Evolutionary conservation across 2,888 invertebrate genomes (phyloP).

Genomic region (Aproaerema taeniolella): DNA sequence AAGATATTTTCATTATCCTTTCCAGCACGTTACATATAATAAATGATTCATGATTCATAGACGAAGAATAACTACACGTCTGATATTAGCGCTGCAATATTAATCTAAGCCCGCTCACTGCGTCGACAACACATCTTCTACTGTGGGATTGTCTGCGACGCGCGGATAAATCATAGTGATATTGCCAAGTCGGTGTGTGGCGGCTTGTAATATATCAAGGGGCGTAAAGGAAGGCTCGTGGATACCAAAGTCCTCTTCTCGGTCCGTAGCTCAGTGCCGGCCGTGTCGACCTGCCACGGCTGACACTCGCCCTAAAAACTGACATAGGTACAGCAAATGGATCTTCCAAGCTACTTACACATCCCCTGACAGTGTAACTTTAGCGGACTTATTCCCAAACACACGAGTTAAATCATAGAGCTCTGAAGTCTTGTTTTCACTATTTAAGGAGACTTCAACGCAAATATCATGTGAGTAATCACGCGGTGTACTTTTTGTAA

Average conservation of each 20-base stretch:
- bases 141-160: slow-evolving; percentile 37
- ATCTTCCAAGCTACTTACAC: too few species aligned
- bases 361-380: too few species aligned
- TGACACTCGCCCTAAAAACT: too few species aligned
- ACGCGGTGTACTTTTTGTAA: too few species aligned
- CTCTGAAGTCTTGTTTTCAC: too few species aligned
- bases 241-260: slow-evolving; percentile 22
- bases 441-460: too few species aligned
- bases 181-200: slow-evolving; percentile 55
- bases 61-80: slow-evolving; percentile 43
- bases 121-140: slow-evolving; percentile 45
- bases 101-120: slow-evolving; percentile 41
- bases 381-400: too few species aligned
- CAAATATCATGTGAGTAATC: too few species aligned
- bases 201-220: slow-evolving; percentile 54
- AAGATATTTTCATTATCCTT: slow-evolving; percentile 1
- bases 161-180: slow-evolving; percentile 55
- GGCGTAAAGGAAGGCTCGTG: slow-evolving; percentile 40
- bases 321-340: too few species aligned
- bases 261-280: slow-evolving; percentile 14
- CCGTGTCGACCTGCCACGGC: too few species aligned
- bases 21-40: slow-evolving; percentile 23
- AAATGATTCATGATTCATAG: slow-evolving; percentile 34
- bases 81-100: slow-evolving; percentile 42
- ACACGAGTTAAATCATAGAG: too few species aligned